A percentile compares a stretch with the other conserved stretches of the same genome.
Conservation (phyloP, 2,888 invertebrate species). For the Phytoseiulus persimilis region DNA sequence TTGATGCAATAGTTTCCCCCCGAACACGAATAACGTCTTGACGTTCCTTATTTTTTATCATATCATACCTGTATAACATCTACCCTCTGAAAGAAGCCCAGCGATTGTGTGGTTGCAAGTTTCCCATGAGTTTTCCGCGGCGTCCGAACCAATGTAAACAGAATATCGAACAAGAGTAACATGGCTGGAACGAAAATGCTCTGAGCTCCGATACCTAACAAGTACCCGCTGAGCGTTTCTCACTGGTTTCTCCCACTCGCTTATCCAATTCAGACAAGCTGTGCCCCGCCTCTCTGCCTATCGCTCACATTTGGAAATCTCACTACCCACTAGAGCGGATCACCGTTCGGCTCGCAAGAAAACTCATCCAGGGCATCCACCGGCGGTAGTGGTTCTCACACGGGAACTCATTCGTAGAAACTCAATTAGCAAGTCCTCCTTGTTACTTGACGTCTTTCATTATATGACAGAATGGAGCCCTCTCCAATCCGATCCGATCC, state of each 20-base stretch:
- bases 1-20: not conserved
- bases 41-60: not conserved
- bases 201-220: not conserved
- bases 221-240: not conserved
- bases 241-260: not conserved
- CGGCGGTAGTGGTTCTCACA: not conserved
- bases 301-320: not conserved
- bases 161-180: not conserved
- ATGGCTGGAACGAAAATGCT: not conserved
- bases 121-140: conserved; percentile 10
- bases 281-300: not conserved
- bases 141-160: not conserved
- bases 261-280: not conserved
- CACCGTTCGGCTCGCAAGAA: not conserved
- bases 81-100: not conserved
- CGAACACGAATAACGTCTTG: not conserved
- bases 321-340: not conserved
- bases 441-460: not conserved
- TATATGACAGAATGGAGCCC: not conserved
- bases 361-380: not conserved
- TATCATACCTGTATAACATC: not conserved
- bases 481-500: not conserved
- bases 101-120: conserved; percentile 33
- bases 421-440: not conserved
- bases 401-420: not conserved